phyloP scores from a whole-genome alignment of 2,888 invertebrate genomes.

The Napeogenes sylphis region DNA sequence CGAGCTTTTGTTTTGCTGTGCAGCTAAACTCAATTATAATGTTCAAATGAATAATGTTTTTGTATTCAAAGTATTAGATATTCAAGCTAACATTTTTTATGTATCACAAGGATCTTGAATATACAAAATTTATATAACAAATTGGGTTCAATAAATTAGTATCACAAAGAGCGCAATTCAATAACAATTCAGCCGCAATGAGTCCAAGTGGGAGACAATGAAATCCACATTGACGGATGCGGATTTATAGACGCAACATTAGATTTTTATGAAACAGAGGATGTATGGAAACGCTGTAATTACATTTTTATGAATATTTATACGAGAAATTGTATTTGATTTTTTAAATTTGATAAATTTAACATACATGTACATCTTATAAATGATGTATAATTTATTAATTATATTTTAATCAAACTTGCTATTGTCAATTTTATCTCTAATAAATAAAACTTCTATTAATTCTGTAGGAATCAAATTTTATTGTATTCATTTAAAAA shows the following conservation, averaged over 20 bases:
- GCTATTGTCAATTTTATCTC: background rate
- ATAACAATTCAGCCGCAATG: slow-evolving; percentile 30
- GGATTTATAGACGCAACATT: slow-evolving; percentile 33
- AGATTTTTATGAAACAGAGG: slow-evolving; percentile 26
- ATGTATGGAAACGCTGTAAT: slow-evolving; percentile 15
- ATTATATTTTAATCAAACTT: no score
- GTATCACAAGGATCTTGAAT: background rate
- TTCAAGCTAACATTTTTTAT: background rate
- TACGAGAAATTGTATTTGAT: no score
- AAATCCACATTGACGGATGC: slow-evolving; percentile 32
- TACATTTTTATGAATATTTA: background rate
- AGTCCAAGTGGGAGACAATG: slow-evolving; percentile 32
- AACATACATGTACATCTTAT: no score
- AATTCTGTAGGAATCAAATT: no score
- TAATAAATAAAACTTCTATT: no score
- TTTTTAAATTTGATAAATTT: no score
- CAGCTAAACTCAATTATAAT: no score
- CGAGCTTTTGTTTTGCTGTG: no score
- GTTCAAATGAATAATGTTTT: background rate
- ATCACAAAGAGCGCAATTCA: slow-evolving; percentile 20
- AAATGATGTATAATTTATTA: no score
- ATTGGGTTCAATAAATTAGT: slow-evolving; percentile 4
- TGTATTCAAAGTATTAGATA: background rate
- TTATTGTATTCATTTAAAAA: no score
- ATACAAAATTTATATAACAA: background rate